Evolutionary conservation across 1,140 invertebrate species (phyloP).

Genomic region (Tetragonula clypearis): DNA sequence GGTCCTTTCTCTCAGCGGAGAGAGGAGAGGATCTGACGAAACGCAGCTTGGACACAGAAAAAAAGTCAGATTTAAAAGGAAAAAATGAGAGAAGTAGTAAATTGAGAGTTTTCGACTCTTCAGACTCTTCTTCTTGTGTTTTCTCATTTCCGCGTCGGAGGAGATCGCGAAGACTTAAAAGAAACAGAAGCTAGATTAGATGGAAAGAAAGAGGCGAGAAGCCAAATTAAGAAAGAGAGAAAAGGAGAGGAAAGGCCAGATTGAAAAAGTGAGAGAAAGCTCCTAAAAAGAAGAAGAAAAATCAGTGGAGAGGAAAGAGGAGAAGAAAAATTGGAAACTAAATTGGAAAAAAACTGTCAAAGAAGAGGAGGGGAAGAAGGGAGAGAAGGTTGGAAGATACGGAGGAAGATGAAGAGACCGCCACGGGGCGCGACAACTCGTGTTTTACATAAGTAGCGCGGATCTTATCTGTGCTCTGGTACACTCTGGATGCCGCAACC

Average conservation of each 20-base stretch:
- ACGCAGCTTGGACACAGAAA: too few relatives aligned
- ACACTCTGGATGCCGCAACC: constrained; percentile 58
- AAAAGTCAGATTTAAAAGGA: too few relatives aligned
- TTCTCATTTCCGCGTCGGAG: background rate
- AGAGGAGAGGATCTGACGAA: too few relatives aligned
- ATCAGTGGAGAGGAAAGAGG: too few relatives aligned
- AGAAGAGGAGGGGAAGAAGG: background rate
- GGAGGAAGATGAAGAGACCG: constrained; percentile 60
- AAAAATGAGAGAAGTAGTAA: too few relatives aligned
- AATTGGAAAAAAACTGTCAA: too few relatives aligned
- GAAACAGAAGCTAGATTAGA: background rate
- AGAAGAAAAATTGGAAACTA: too few relatives aligned
- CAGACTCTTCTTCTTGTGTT: background rate
- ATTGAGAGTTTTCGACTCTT: too few relatives aligned
- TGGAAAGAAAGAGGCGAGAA: background rate
- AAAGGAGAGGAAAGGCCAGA: background rate
- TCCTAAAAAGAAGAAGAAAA: too few relatives aligned
- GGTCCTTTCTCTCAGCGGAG: too few relatives aligned
- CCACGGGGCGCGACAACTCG: constrained; percentile 67
- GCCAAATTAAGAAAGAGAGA: background rate
- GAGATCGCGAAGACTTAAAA: constrained; percentile 6
- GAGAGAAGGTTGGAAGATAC: background rate
- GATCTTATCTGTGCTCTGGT: constrained; percentile 68
- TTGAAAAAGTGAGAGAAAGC: constrained; percentile 28
- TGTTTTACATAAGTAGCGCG: constrained; percentile 71